phyloP scores from a whole-genome alignment of 2,888 invertebrate species.

The Xestobium rufovillosum region DNA sequence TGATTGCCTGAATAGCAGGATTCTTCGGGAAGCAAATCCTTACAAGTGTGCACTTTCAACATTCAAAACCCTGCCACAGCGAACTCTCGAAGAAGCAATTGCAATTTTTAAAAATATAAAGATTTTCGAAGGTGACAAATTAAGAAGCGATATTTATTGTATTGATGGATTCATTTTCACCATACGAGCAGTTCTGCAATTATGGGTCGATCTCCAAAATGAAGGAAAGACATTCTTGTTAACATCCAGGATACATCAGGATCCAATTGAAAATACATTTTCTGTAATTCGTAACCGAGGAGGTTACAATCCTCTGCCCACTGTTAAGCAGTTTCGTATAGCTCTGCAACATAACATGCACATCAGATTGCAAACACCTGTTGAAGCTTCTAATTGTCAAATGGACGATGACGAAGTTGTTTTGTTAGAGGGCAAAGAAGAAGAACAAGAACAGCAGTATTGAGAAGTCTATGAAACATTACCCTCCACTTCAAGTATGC shows the following conservation, averaged over 20 bases:
- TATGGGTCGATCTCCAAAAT: conserved; percentile 7
- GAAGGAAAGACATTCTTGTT: conserved; percentile 4
- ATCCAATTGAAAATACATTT: conserved; percentile 26
- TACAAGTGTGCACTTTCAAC: neutral
- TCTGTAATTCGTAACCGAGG: conserved; percentile 21
- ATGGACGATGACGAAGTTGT: conserved; percentile 11
- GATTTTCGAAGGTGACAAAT: conserved; percentile 10
- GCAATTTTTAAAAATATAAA: conserved; percentile 8
- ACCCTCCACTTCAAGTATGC: too few relatives aligned
- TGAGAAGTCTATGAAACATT: neutral
- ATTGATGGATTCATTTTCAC: conserved; percentile 1
- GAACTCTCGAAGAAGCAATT: conserved; percentile 6
- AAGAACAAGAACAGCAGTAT: neutral
- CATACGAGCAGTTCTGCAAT: neutral
- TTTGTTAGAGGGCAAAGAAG: conserved; percentile 8
- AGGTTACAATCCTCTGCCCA: conserved; percentile 23
- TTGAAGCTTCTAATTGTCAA: conserved; percentile 19
- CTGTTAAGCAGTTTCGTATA: conserved; percentile 18
- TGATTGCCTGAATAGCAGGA: conserved; percentile 1
- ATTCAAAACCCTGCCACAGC: neutral
- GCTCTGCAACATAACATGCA: conserved; percentile 20
- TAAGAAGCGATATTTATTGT: conserved; percentile 9
- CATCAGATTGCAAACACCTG: conserved; percentile 14
- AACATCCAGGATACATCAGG: conserved; percentile 16
- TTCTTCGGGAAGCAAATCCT: neutral